Evolutionary conservation across 2,113 vertebrate species (phyloP).

Genomic region (Clinocottus analis): DNA sequence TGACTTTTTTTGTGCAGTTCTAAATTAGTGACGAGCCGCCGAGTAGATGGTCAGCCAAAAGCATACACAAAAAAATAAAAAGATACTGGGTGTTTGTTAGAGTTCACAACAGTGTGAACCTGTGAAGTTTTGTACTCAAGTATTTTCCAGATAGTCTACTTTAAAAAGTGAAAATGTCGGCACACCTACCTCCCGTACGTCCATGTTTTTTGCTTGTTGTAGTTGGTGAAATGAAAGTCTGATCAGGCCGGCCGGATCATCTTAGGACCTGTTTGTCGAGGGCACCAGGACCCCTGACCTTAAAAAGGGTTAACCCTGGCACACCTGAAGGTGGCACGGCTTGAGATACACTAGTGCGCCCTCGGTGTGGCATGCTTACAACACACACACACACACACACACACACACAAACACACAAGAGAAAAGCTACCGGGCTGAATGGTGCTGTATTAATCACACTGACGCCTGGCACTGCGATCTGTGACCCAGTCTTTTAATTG

Average conservation of each 20-base stretch:
- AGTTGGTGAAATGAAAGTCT: neutral
- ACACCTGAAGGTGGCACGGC: conserved; percentile 14
- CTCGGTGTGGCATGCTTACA: conserved; percentile 54
- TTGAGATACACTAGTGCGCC: conserved; percentile 53
- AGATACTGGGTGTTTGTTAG: conserved; percentile 34
- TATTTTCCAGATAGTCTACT: neutral
- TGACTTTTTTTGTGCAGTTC: conserved; percentile 23
- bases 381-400: conserved; percentile 30
- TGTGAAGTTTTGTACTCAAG: conserved; percentile 2
- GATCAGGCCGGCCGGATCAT: neutral
- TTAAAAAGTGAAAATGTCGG: neutral
- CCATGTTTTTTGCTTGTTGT: neutral
- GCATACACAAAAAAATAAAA: neutral
- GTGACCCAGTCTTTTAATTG: conserved; percentile 83
- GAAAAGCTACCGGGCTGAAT: conserved; percentile 76
- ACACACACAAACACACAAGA: conserved; percentile 34
- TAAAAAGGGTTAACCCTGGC: conserved; percentile 5
- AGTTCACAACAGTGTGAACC: conserved; percentile 21
- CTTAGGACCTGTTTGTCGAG: neutral
- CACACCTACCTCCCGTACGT: neutral
- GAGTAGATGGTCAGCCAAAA: conserved; percentile 45
- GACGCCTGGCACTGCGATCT: conserved; percentile 75
- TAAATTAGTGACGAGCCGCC: conserved; percentile 52
- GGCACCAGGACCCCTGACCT: conserved; percentile 6
- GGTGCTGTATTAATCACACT: conserved; percentile 77